Conservation (phyloP, 2,797 vertebrate genomes). For the Pseudocheirus occidentalis region DNA sequence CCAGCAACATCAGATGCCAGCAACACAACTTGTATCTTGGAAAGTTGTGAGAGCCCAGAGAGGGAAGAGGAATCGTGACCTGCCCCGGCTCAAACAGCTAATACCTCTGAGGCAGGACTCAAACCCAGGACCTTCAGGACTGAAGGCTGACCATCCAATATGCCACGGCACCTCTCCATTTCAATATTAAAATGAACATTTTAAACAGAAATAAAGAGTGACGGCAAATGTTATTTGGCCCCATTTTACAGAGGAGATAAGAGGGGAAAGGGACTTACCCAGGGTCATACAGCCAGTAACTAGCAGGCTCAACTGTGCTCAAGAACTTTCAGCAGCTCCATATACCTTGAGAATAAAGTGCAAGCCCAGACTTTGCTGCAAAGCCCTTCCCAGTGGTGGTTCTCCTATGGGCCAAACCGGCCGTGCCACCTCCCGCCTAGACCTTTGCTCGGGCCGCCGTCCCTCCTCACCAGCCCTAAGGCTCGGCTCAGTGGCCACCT, state of each 20-base stretch:
- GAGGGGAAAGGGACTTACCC: background rate
- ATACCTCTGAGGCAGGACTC: background rate
- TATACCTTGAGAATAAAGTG: too few relatives aligned
- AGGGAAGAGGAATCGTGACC: background rate
- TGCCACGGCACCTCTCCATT: background rate
- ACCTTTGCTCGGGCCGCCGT: too few relatives aligned
- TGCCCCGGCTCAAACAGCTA: background rate
- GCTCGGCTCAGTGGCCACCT: too few relatives aligned
- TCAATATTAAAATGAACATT: background rate
- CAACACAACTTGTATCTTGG: background rate
- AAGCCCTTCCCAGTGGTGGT: too few relatives aligned
- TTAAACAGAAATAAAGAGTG: background rate
- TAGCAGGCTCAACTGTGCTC: too few relatives aligned
- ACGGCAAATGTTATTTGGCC: background rate
- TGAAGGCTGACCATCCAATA: background rate
- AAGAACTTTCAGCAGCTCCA: too few relatives aligned
- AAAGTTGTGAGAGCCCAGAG: accelerated
- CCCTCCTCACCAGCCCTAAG: too few relatives aligned
- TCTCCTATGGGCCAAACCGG: too few relatives aligned
- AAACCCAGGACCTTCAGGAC: background rate
- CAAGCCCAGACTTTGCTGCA: too few relatives aligned
- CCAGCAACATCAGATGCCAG: too few relatives aligned
- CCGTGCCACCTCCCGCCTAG: too few relatives aligned
- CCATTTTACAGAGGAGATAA: background rate
- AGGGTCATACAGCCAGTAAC: background rate